Base-by-base conservation (phyloP, 2,113 vertebrate genomes). In the Setophaga coronata region DNA sequence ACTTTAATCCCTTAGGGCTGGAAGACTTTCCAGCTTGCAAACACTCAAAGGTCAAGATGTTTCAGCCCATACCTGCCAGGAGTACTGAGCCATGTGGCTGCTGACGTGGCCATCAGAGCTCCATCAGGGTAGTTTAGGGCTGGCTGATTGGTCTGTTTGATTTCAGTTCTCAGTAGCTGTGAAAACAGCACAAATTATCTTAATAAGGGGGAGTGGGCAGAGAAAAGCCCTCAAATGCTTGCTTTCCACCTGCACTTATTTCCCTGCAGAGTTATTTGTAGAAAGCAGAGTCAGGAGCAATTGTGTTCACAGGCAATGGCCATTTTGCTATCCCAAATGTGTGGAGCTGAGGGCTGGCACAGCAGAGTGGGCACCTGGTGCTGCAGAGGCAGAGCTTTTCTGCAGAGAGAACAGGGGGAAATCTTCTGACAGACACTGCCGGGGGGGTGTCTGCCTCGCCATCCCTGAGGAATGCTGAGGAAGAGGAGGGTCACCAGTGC, bases 341-440 rank as follows among this genome's bases (percentile, higher is more conserved):
- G 18, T 51, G 15, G 26, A 78, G 21, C 21, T 31, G 38, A 54
- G 56, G 2, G 23, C 43, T 7, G 2, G 57, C 18, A 47, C 18
- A 31, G 64, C 47, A 19, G 16, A 64, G 74, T 9, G 10, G 51
- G 36, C 60, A 66, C 33, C 48, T 36, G 14, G 23, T 12, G 9
- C 34, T 61, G 48, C 51, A 62, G 73, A 86, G 34, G 42, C 58
- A 77, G 62, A 2, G 18, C 26, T 86, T 72, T 62, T 42, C 38
- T 48, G 26, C 28, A 43, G 60, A 43, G 34, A 51, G 9, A 45
- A 74, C 0, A 50, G 48, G 25, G 3, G 2, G 4, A 70, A 70
- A 70, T 74, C 25, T 16, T 34, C 28, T 18, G 28, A 53, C 51
- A 31, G 1, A 14, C 23, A 9, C 42, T 1, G 0, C 0, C 47